Evolutionary conservation across 2,888 invertebrate genomes (phyloP).

Genomic region (Cheilosia vernalis): DNA sequence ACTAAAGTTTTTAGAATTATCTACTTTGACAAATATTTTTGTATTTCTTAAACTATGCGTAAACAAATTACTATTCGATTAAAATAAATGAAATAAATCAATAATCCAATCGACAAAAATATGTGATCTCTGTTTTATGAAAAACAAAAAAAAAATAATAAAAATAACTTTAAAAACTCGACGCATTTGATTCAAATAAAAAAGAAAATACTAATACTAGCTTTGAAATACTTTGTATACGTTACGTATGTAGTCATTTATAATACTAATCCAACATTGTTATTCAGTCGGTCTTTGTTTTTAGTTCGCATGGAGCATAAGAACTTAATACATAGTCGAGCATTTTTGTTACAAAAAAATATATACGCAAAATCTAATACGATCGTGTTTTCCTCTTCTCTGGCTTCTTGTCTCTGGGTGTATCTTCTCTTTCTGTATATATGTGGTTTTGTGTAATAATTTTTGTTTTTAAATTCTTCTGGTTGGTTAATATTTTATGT

Average conservation of each 20-base stretch:
- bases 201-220: too few relatives aligned
- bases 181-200: too few relatives aligned
- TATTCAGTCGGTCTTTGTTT: constrained; percentile 7
- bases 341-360: background rate
- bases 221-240: constrained; percentile 2
- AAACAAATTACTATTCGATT: constrained; percentile 2
- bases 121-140: constrained; percentile 44
- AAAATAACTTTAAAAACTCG: background rate
- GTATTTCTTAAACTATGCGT: background rate
- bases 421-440: constrained; percentile 42
- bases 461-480: constrained; percentile 4
- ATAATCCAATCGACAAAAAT: constrained; percentile 9
- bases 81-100: background rate
- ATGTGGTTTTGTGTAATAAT: constrained; percentile 12
- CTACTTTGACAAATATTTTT: background rate
- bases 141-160: background rate
- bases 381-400: constrained; percentile 47
- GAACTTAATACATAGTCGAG: background rate
- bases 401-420: constrained; percentile 1
- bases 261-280: constrained; percentile 19
- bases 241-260: background rate
- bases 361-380: constrained; percentile 19
- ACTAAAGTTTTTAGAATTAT: background rate
- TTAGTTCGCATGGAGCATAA: constrained; percentile 12
- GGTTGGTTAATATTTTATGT: constrained; percentile 4